Evolutionary conservation across 2,797 vertebrate species (phyloP).

Genomic region (Paguma larvata): DNA sequence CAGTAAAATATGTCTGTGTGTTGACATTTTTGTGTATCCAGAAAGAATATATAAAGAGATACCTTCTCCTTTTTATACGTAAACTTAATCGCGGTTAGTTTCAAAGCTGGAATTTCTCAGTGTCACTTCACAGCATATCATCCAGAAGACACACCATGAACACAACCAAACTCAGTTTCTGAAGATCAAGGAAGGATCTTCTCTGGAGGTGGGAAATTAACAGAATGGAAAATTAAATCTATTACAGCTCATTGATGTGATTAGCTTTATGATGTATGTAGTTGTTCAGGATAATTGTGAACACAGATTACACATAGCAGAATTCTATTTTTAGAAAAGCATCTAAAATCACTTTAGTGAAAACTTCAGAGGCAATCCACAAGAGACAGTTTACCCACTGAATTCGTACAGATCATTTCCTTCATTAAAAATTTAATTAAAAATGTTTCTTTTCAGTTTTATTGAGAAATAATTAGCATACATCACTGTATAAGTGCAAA

Average conservation of each 20-base stretch:
- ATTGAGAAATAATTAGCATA: neutral
- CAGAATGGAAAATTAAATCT: conserved; percentile 36
- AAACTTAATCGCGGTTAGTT: neutral
- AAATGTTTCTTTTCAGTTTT: neutral
- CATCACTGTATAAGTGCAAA: neutral
- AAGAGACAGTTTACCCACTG: neutral
- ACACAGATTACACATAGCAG: neutral
- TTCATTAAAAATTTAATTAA: neutral
- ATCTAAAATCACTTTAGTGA: neutral
- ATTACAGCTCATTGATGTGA: neutral
- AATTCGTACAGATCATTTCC: neutral
- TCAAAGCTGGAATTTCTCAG: neutral
- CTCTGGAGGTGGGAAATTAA: neutral
- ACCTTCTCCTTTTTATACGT: neutral
- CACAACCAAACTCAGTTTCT: neutral
- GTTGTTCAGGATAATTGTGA: conserved; percentile 30
- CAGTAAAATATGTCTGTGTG: neutral
- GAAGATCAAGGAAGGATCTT: neutral
- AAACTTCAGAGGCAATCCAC: neutral
- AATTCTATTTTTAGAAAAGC: neutral
- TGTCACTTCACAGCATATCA: neutral
- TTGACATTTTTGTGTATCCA: neutral
- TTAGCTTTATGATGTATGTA: conserved; percentile 19
- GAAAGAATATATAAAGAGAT: neutral
- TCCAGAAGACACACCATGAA: neutral